Percentiles rank a stretch among this genome's conserved stretches.
These are phyloP conservation scores for Paratilapia polleni DNA, from an alignment of 2,113 vertebrate species.

Conservation along the genomic window DNA sequence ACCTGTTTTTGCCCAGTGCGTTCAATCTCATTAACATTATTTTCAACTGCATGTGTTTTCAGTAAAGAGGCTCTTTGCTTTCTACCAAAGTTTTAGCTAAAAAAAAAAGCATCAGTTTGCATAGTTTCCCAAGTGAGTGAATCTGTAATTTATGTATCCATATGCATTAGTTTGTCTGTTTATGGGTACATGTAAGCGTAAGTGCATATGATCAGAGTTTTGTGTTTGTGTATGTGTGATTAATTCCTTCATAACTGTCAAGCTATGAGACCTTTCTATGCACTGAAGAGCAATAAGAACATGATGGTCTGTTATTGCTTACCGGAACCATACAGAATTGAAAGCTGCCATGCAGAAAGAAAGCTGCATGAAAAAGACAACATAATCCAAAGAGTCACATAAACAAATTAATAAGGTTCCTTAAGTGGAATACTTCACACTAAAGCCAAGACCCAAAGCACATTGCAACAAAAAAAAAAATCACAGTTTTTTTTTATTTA, in stretches of 20 bases:
- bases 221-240: neutral
- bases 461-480: conserved; percentile 9
- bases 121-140: neutral
- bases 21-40: neutral
- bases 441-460: conserved; percentile 17
- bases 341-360: conserved; percentile 13
- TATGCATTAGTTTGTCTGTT: neutral
- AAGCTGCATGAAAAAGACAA: conserved; percentile 23
- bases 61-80: neutral
- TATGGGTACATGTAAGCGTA: neutral
- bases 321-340: conserved; percentile 19
- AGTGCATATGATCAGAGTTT: neutral
- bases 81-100: neutral
- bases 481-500: neutral
- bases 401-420: conserved; percentile 49
- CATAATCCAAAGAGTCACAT: conserved; percentile 13
- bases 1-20: neutral
- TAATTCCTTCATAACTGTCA: conserved; percentile 19
- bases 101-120: neutral
- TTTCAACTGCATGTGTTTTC: neutral
- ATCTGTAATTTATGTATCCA: neutral
- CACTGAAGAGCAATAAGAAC: conserved; percentile 49
- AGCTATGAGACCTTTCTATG: conserved; percentile 9
- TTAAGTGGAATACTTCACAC: conserved; percentile 17
- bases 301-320: conserved; percentile 43